Evolutionary conservation across 2,113 vertebrate species (phyloP), one percentile per base, ranked within the genome.

Genomic region (Trinectes maculatus): DNA sequence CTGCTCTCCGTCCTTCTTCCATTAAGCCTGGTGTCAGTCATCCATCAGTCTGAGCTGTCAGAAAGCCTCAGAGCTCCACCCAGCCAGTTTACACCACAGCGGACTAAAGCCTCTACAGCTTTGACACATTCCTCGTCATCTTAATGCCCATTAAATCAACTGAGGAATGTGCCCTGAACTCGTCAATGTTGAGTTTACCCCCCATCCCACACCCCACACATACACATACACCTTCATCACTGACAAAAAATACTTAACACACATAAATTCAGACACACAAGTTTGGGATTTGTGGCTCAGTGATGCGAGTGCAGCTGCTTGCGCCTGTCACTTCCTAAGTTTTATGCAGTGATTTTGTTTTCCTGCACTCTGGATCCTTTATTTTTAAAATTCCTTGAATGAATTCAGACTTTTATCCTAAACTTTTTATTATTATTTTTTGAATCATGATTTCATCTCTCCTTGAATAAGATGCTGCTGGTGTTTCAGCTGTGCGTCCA

Each of bases 71-170:
- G 49, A 46, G 75, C 74, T 80, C 84, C 85, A 69, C 77, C 54
- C 74, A 80, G 60, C 44, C 54, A 29, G 62, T 89, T 85, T 80
- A 67, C 74, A 66, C 61, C 71, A 43, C 62, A 55, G 63, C 22
- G 57, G 57, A 61, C 69, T 69, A 85, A 86, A 84, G 76, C 85
- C 82, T 79, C 63, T 6, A 3, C 80, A 67, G 85, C 87, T 89
- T 84, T 86, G 89, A 91, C 89, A 84, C 91, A 92, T 91, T 91
- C 92, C 87, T 90, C 80, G 74, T 88, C 84, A 89, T 87, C 89
- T 91, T 92, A 92, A 84, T 89, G 84, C 67, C 74, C 40, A 85
- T 83, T 92, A 92, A 93, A 93, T 92, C 87, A 91, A 91, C 80
- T 81, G 8, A 87, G 88, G 91, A 92, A 92, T 92, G 91, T 49